A percentile compares a stretch with the other conserved stretches of the same genome.
These are phyloP conservation scores for Diloba caeruleocephala DNA, from an alignment of 2,888 invertebrate species.

Conservation along the genomic window DNA sequence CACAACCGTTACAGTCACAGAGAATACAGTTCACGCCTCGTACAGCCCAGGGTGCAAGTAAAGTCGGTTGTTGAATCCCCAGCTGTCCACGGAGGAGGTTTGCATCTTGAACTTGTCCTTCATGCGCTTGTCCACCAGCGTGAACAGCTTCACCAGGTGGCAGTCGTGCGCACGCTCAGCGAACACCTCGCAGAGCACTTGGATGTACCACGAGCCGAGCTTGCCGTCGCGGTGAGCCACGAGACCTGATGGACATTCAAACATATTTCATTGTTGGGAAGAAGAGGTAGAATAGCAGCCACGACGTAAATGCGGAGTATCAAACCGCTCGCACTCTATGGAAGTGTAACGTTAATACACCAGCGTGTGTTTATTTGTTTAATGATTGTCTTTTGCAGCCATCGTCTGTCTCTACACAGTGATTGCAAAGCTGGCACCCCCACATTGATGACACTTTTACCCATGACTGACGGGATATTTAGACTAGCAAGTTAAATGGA, in stretches of 20 bases:
- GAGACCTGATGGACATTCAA: slow-evolving; percentile 77
- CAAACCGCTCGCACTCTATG: no score
- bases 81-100: slow-evolving; percentile 90
- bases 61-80: slow-evolving; percentile 91
- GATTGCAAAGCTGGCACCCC: no score
- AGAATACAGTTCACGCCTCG: slow-evolving; percentile 49
- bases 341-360: no score
- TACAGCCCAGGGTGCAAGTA: slow-evolving; percentile 92
- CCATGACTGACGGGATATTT: no score
- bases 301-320: no score
- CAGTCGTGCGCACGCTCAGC: slow-evolving; percentile 90
- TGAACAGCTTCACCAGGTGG: slow-evolving; percentile 91
- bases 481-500: no score
- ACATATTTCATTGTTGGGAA: neutral
- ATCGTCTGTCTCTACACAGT: no score
- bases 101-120: slow-evolving; percentile 82
- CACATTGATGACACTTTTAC: no score
- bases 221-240: slow-evolving; percentile 89
- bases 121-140: slow-evolving; percentile 89
- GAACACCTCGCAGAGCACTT: slow-evolving; percentile 91
- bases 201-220: slow-evolving; percentile 92
- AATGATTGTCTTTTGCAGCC: no score
- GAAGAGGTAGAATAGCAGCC: no score
- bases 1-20: no score
- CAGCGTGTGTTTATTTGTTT: no score